Conservation (phyloP, 1,140 invertebrate genomes). For the Anoplophora glabripennis region DNA sequence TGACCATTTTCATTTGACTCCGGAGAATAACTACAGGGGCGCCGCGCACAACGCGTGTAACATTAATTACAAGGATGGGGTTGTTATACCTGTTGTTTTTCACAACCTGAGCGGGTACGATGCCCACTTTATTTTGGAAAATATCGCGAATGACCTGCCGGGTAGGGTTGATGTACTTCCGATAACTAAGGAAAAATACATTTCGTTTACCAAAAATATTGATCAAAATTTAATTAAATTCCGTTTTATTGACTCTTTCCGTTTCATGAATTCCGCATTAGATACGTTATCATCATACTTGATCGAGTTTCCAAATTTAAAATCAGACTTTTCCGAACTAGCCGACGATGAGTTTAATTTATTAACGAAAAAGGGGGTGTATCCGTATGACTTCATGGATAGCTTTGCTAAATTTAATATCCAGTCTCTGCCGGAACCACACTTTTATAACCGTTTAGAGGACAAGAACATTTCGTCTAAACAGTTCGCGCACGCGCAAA, state of each 20-base stretch:
- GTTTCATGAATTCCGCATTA: neutral
- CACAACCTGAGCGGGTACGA: no score
- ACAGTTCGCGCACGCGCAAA: slow-evolving; percentile 39
- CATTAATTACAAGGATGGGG: no score
- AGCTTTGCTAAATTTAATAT: slow-evolving; percentile 31
- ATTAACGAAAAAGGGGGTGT: slow-evolving; percentile 41
- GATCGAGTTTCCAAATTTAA: slow-evolving; percentile 10
- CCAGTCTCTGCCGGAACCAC: neutral
- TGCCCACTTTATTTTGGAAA: no score
- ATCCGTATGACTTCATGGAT: slow-evolving; percentile 43
- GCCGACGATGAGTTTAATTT: slow-evolving; percentile 30
- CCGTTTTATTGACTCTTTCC: no score
- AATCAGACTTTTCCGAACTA: no score
- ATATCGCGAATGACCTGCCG: no score
- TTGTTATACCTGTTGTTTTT: no score
- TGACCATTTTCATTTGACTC: no score
- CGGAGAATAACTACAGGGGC: no score
- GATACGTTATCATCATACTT: no score
- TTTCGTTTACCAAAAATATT: slow-evolving; percentile 35
- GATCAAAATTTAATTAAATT: slow-evolving; percentile 34
- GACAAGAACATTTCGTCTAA: slow-evolving; percentile 40
- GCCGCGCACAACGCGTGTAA: no score
- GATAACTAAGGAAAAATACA: slow-evolving; percentile 8
- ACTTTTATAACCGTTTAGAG: slow-evolving; percentile 38
- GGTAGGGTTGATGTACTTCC: no score